phyloP scores from a whole-genome alignment of 2,113 vertebrate genomes.

The Electrona antarctica region DNA sequence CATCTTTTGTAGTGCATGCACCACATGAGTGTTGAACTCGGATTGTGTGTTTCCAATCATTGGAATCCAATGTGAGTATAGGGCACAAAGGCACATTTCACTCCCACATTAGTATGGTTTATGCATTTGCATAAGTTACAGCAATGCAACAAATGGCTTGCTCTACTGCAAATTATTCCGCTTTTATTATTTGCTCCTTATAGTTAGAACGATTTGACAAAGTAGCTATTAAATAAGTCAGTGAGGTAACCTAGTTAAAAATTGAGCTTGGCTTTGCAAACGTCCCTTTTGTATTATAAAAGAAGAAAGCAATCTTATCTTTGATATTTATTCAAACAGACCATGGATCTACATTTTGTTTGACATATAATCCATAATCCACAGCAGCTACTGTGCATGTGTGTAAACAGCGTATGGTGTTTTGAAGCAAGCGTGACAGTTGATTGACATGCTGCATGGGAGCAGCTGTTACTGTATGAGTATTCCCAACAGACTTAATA shows the following conservation, averaged over 20 bases:
- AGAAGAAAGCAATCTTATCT: constrained; percentile 53
- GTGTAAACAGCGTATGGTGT: constrained; percentile 52
- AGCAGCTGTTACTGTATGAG: constrained; percentile 36
- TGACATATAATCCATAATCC: constrained; percentile 34
- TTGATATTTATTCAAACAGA: constrained; percentile 58
- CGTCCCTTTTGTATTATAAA: constrained; percentile 33
- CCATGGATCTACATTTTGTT: constrained; percentile 37
- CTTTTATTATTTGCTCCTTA: too few relatives aligned
- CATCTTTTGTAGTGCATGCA: background rate
- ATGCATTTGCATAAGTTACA: constrained; percentile 9
- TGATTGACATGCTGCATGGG: constrained; percentile 49
- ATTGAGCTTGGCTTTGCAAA: constrained; percentile 6
- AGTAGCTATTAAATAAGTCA: constrained; percentile 6
- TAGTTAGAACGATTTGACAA: constrained; percentile 4
- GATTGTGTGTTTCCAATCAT: background rate
- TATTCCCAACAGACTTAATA: constrained; percentile 40
- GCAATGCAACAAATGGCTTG: background rate
- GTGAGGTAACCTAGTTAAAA: too few relatives aligned
- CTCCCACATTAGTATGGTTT: constrained; percentile 1
- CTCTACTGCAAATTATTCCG: background rate
- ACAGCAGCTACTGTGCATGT: constrained; percentile 42
- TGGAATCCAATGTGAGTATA: background rate
- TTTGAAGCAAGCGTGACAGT: constrained; percentile 42
- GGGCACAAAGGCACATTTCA: background rate
- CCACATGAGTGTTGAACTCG: background rate